A percentile compares a stretch with the other conserved stretches of the same genome.
Conservation (phyloP, 1,140 invertebrate species). For the Scylla paramamosain region DNA sequence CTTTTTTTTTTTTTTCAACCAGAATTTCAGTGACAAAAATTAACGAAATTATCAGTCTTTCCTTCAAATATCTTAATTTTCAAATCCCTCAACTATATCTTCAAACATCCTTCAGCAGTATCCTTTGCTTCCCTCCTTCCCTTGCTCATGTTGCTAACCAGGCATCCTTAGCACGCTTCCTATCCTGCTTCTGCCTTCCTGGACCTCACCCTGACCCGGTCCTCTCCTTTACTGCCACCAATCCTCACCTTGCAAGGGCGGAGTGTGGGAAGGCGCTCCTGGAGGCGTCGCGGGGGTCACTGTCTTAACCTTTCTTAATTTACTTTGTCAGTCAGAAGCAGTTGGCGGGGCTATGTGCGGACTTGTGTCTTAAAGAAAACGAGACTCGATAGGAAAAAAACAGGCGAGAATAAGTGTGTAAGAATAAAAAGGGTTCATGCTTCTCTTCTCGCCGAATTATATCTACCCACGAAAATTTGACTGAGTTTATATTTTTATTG, state of each 20-base stretch:
- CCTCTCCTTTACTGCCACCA: neutral
- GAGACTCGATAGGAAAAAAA: neutral
- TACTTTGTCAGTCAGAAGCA: constrained; percentile 28
- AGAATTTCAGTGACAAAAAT: no score
- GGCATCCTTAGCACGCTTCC: neutral
- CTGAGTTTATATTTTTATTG: neutral
- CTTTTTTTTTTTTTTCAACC: no score
- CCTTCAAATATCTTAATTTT: neutral
- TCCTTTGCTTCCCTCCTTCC: neutral
- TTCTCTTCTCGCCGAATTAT: neutral
- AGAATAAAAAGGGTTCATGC: neutral
- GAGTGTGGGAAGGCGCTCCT: neutral
- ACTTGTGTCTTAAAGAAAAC: neutral
- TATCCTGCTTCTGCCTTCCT: neutral
- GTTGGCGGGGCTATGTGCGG: neutral
- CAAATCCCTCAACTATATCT: neutral
- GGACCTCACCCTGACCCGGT: no score
- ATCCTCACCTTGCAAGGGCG: neutral
- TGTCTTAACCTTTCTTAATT: constrained; percentile 41
- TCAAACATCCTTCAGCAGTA: neutral
- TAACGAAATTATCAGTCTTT: no score
- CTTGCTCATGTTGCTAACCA: neutral
- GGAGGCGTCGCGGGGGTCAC: neutral
- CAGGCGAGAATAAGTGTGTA: neutral
- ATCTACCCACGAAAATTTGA: neutral